Conservation (phyloP, 2,888 invertebrate species). For the Baccha elongata region DNA sequence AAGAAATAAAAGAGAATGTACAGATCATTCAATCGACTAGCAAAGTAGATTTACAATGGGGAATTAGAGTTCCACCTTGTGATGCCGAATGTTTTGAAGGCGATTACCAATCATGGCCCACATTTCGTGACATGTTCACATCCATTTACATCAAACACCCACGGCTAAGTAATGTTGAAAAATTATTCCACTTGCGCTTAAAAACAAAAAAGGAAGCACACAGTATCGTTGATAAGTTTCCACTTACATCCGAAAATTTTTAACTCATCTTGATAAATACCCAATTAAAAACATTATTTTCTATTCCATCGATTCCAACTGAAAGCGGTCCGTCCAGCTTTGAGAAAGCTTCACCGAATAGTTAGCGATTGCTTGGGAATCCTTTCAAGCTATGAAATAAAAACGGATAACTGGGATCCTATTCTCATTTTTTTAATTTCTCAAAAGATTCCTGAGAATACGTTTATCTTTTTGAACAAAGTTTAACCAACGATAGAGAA, state of each 20-base stretch:
- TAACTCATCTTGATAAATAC: background rate
- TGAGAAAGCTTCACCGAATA: background rate
- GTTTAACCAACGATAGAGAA: background rate
- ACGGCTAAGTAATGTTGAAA: too few relatives aligned
- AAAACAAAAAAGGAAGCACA: background rate
- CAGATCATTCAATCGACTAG: background rate
- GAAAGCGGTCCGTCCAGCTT: background rate
- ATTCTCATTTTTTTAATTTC: slow-evolving; percentile 1
- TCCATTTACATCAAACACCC: too few relatives aligned
- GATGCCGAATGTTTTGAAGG: slow-evolving; percentile 19
- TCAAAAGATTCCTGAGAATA: background rate
- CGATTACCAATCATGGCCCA: slow-evolving; percentile 23
- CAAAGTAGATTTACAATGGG: background rate
- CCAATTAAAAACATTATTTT: background rate
- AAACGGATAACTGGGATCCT: slow-evolving; percentile 4
- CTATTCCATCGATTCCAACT: background rate
- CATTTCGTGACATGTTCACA: too few relatives aligned
- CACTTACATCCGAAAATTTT: background rate
- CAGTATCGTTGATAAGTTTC: background rate
- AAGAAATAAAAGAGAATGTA: background rate
- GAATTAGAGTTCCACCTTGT: slow-evolving; percentile 7
- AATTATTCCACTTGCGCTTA: too few relatives aligned
- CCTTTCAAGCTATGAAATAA: background rate
- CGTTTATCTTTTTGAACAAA: slow-evolving; percentile 5
- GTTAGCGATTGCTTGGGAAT: background rate